phyloP scores from a whole-genome alignment of 2,113 vertebrate species.

The Clarias magur region DNA sequence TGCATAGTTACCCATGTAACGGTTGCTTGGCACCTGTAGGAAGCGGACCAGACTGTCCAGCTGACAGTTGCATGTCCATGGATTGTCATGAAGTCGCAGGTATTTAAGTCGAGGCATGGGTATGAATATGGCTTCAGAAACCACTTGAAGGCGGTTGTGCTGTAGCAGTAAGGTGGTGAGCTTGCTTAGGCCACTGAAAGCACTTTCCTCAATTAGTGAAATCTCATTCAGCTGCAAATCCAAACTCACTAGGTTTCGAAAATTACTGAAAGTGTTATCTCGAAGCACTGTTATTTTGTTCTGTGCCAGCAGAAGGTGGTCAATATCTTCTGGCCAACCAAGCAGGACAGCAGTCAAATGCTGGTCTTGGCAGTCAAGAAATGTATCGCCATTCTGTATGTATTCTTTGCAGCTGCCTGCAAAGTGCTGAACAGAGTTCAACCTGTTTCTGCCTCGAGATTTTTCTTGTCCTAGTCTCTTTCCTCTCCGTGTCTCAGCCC shows the following conservation, averaged over 20 bases:
- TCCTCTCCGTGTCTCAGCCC: constrained; percentile 71
- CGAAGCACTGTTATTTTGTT: constrained; percentile 86
- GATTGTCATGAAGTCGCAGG: constrained; percentile 92
- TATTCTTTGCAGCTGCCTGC: constrained; percentile 82
- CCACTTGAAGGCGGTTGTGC: constrained; percentile 83
- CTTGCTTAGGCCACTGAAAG: constrained; percentile 85
- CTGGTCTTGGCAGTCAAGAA: constrained; percentile 90
- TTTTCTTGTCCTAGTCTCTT: constrained; percentile 58
- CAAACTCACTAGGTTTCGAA: constrained; percentile 82
- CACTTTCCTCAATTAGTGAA: constrained; percentile 80
- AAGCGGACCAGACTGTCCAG: constrained; percentile 86
- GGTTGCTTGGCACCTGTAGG: constrained; percentile 88
- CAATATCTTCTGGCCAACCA: constrained; percentile 85
- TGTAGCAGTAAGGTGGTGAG: constrained; percentile 92
- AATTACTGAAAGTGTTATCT: constrained; percentile 86
- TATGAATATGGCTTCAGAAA: constrained; percentile 86
- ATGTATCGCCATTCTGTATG: constrained; percentile 84
- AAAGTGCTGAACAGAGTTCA: constrained; percentile 76
- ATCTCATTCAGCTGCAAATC: constrained; percentile 95
- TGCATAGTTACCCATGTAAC: constrained; percentile 90
- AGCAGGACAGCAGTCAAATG: constrained; percentile 79
- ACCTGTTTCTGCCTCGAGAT: constrained; percentile 65
- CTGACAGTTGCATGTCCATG: constrained; percentile 87
- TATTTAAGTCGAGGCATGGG: constrained; percentile 82
- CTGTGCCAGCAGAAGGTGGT: constrained; percentile 89